Evolutionary conservation across 2,888 invertebrate species (phyloP), one percentile per base, ranked within the genome.

Genomic region (Cerastis leucographa): DNA sequence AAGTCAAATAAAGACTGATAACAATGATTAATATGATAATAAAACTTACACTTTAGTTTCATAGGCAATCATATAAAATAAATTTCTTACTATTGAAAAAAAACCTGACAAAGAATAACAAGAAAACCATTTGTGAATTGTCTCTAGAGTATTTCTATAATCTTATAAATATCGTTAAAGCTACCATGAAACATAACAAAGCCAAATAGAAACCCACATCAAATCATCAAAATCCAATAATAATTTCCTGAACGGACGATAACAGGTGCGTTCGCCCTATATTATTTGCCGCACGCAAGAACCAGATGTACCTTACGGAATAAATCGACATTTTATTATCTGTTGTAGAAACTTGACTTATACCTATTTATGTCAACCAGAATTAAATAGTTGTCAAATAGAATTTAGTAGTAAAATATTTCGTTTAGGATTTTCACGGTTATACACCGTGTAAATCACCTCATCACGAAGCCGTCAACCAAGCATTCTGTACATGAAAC

Each of bases 241-340:
- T 73, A 78, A 87, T 85, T 68, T 87, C 78, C 65, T 61, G 40
- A 76, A 74, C 44, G 62, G 29, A 74, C 44, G 49, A 76, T 72
- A 78, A 66, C 64, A 42, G 77, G 76, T 72, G 67, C 68, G 51
- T 73, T 83, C 29, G 65, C 76, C 78, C 67, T 75, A 78, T 29
- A 72, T 71, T 70, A 75, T 80, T 78, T 76, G 29, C 49, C n/a
- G 56, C 86, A 86, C 86, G 88, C 86, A 65, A 85, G 42, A 35
- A 51, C 71, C 42, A 44, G 42, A 44, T 42, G 68, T 71, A 54
- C 62, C 44, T 51, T 76, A 40, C 35, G 35, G 44, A 59, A 25
- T 66, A 68, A 81, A 85, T 87, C 67, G 74, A 56, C 59, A 71
- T 81, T 87, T 81, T 81, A 81, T 70, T 81, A 61, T 71, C 69